Conservation (phyloP, 2,888 invertebrate species). For the Pollenia amentaria region DNA sequence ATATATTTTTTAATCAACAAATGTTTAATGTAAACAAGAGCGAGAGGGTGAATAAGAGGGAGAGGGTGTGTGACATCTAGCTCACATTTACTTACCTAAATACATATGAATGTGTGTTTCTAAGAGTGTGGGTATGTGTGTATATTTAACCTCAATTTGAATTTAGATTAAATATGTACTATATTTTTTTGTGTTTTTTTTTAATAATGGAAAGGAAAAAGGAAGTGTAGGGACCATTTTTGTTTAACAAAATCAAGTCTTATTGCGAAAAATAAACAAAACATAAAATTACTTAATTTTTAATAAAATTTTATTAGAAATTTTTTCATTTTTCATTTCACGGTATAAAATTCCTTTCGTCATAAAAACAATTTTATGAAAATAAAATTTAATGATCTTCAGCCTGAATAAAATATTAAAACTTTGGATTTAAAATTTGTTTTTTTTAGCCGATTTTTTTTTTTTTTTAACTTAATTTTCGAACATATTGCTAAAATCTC, state of each 20-base stretch:
- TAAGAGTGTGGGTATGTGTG: neutral
- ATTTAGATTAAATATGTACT: slow-evolving; percentile 59
- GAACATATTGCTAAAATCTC: too few species aligned
- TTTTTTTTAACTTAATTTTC: too few species aligned
- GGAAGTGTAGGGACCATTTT: slow-evolving; percentile 30
- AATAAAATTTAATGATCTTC: too few species aligned
- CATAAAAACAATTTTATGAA: too few species aligned
- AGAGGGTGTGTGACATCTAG: slow-evolving; percentile 31
- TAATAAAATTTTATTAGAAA: too few species aligned
- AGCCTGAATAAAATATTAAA: too few species aligned
- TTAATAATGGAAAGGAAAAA: slow-evolving; percentile 19
- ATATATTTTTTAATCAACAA: slow-evolving; percentile 51
- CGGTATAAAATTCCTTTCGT: too few species aligned
- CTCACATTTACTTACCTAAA: neutral
- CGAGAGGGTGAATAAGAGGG: neutral
- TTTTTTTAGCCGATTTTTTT: too few species aligned
- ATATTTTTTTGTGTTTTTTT: slow-evolving; percentile 27
- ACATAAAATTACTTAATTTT: neutral
- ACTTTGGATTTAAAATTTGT: too few species aligned
- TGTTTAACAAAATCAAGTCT: slow-evolving; percentile 1
- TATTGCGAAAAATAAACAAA: neutral
- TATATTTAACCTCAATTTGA: slow-evolving; percentile 67
- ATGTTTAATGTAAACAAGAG: slow-evolving; percentile 51
- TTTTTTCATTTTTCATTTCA: too few species aligned
- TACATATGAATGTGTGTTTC: neutral